phyloP scores from a whole-genome alignment of 2,113 vertebrate species.

The Acrocephalus kingi region DNA sequence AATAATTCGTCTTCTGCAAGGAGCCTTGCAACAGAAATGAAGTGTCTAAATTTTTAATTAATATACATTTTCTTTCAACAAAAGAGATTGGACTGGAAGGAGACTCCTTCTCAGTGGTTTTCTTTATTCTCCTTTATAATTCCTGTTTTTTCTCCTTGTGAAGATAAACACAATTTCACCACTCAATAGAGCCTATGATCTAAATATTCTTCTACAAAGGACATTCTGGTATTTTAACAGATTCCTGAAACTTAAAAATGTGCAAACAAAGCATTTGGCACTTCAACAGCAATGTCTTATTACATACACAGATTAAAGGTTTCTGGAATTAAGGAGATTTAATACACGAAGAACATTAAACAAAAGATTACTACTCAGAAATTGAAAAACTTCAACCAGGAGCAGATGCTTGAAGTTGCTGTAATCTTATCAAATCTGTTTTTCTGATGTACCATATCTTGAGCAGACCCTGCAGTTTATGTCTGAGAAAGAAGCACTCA shows the following conservation, averaged over 20 bases:
- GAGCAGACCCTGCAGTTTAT: neutral
- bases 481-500: neutral
- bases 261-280: constrained; percentile 9
- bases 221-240: neutral
- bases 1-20: constrained; percentile 75
- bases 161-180: constrained; percentile 35
- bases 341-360: neutral
- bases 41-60: constrained; percentile 75
- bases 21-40: constrained; percentile 72
- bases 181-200: constrained; percentile 22
- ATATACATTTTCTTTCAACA: constrained; percentile 64
- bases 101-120: neutral
- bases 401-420: neutral
- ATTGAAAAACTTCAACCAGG: neutral
- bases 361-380: neutral
- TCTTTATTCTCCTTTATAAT: neutral
- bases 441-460: neutral
- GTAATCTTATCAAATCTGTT: neutral
- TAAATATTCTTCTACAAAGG: constrained; percentile 45
- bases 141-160: neutral
- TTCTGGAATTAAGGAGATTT: constrained; percentile 3
- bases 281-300: neutral
- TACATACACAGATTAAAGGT: constrained; percentile 2
- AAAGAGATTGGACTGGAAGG: neutral
- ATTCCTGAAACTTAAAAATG: neutral